phyloP scores from a whole-genome alignment of 2,797 vertebrate species.

The Decapterus maruadsi region DNA sequence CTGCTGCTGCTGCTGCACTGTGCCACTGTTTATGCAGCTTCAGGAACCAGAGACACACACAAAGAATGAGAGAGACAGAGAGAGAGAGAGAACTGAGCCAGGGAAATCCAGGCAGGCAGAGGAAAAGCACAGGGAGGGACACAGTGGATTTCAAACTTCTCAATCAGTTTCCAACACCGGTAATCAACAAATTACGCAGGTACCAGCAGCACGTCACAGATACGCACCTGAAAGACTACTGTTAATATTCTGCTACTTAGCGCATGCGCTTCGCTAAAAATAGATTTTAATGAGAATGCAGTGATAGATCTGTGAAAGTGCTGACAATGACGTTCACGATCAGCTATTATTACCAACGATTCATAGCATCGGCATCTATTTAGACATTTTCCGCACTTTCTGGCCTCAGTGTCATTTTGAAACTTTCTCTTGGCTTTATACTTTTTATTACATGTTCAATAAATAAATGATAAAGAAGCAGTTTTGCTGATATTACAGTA shows the following conservation, averaged over 20 bases:
- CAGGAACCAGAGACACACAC: constrained; percentile 11
- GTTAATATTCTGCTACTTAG: background rate
- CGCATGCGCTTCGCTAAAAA: background rate
- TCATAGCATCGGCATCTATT: too few relatives aligned
- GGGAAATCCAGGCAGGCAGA: constrained; percentile 7
- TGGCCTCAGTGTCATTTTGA: background rate
- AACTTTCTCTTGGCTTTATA: background rate
- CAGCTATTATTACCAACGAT: background rate
- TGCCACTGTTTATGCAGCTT: constrained; percentile 27
- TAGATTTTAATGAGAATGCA: background rate
- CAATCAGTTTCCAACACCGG: background rate
- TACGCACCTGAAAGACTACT: background rate
- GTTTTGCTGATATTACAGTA: background rate
- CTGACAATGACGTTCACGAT: background rate
- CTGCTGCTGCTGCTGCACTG: background rate
- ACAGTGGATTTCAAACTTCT: constrained; percentile 7
- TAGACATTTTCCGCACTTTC: too few relatives aligned
- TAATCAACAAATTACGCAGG: background rate
- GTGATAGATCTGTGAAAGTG: background rate
- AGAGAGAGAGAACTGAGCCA: background rate
- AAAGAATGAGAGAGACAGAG: constrained; percentile 4
- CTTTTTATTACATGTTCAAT: background rate
- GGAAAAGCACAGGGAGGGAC: background rate
- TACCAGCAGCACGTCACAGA: background rate
- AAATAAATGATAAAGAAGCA: background rate